Percentiles rank a stretch among this genome's conserved stretches.
Evolutionary conservation across 2,888 invertebrate genomes (phyloP).

Genomic region (Acronicta psi): DNA sequence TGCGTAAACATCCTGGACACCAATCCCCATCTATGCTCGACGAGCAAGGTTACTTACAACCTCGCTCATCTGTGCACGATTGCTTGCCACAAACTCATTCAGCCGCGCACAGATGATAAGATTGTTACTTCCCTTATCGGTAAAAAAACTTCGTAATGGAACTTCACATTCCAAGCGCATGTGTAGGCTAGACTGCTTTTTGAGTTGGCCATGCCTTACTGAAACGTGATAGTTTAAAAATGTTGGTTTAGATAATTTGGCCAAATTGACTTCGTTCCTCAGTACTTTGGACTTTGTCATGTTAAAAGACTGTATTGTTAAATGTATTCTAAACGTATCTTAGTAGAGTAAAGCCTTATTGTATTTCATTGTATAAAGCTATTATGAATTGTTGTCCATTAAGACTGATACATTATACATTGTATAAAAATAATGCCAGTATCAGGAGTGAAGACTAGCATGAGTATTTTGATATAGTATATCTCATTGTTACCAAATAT

Average conservation of each 20-base stretch:
- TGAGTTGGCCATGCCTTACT: conserved; percentile 80
- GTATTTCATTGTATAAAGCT: conserved; percentile 64
- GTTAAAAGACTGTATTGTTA: conserved; percentile 79
- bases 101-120: conserved; percentile 84
- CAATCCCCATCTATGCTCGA: conserved; percentile 85
- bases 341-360: conserved; percentile 71
- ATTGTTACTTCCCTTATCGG: conserved; percentile 77
- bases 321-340: conserved; percentile 72
- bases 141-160: conserved; percentile 83
- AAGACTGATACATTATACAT: conserved; percentile 81
- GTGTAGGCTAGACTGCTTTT: conserved; percentile 81
- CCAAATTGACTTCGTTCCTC: conserved; percentile 79
- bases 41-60: conserved; percentile 87
- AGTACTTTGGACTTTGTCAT: conserved; percentile 66
- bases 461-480: conserved; percentile 86
- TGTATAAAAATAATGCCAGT: conserved; percentile 81
- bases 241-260: conserved; percentile 72
- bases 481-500: conserved; percentile 89
- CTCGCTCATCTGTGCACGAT: conserved; percentile 85
- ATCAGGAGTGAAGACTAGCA: conserved; percentile 74
- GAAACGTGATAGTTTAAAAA: conserved; percentile 77
- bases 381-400: conserved; percentile 69
- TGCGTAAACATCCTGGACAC: conserved; percentile 82
- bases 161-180: conserved; percentile 85
- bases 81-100: conserved; percentile 87